Base-by-base conservation (phyloP, 2,113 vertebrate genomes). In the Rhagologus leucostigma region DNA sequence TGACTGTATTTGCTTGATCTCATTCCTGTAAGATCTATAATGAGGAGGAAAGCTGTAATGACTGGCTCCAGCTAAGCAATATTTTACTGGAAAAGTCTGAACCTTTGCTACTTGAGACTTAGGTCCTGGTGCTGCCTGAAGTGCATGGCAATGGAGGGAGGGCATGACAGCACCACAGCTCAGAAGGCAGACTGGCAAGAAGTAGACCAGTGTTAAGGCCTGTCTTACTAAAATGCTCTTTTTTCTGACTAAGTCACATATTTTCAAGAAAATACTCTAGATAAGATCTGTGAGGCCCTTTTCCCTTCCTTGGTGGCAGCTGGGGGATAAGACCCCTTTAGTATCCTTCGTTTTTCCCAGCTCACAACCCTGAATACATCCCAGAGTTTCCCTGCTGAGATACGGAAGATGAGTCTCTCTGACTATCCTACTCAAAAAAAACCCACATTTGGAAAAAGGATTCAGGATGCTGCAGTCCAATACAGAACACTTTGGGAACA, bases 61-160 rank as follows among this genome's bases (percentile, higher is more conserved):
- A 39, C 50, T 88, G 73, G 39, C 60, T 93, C 35, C 13, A 50
- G 64, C 52, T 68, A 90, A 89, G 39, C 52, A 81, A 7, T 68
- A 59, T 70, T 95, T 56, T 67, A 70, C 69, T 87, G 42, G 76
- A 87, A 49, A 91, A 86, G 19, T 70, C 76, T 78, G 52, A 95
- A 59, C 26, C 20, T 90, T 89, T 89, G n/a, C 49, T 55, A 13
- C 30, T 44, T 1, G 1, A 75, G 60, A 21, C 20, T 33, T 81
- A 29, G 42, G 33, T 81, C 30, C n/a, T 1, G 1, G 39, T 0
- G 5, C 27, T 47, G 47, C 12, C 18, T 39, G 9, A n/a, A 59
- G 29, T 3, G 1, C 15, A 9, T 4, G 24, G 53, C 49, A 87
- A 6, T 8, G 13, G 39, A 79, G n/a, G 49, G 18, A 84, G 7